phyloP scores from a whole-genome alignment of 2,888 invertebrate genomes.

The Meandrusa payeni region DNA sequence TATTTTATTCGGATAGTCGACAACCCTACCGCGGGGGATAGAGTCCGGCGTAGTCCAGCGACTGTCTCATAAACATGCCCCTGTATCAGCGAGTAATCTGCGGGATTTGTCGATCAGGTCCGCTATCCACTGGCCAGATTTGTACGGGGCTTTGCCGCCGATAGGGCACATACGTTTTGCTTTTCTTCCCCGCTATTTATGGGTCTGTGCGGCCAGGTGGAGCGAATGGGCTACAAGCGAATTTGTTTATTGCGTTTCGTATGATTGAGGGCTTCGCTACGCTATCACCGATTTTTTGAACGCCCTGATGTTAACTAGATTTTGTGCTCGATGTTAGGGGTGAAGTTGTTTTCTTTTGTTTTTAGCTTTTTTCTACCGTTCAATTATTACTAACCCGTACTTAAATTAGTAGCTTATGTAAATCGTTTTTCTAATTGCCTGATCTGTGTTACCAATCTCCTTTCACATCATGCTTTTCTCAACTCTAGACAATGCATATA shows the following conservation, averaged over 20 bases:
- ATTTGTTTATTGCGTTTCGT: conserved; percentile 45
- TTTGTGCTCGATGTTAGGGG: too few species aligned
- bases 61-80: conserved; percentile 76
- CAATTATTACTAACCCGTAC: too few species aligned
- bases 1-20: conserved; percentile 14
- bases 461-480: too few species aligned
- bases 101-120: conserved; percentile 80
- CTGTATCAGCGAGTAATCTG: conserved; percentile 80
- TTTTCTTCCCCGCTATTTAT: conserved; percentile 73
- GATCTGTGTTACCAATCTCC: too few species aligned
- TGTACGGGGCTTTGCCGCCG: conserved; percentile 74
- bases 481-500: too few species aligned
- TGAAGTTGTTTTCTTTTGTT: too few species aligned
- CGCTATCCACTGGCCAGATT: conserved; percentile 76
- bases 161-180: conserved; percentile 74
- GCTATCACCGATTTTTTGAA: conserved; percentile 1
- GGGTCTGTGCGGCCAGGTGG: conserved; percentile 58
- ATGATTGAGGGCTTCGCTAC: conserved; percentile 30
- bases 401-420: too few species aligned
- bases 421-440: too few species aligned
- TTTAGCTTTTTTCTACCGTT: too few species aligned
- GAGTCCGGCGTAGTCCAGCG: conserved; percentile 61
- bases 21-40: conserved; percentile 50
- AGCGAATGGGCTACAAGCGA: conserved; percentile 37
- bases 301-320: conserved; percentile 2